A percentile compares a stretch with the other conserved stretches of the same genome.
phyloP scores from a whole-genome alignment of 2,113 vertebrate genomes.

The Plotosus lineatus region DNA sequence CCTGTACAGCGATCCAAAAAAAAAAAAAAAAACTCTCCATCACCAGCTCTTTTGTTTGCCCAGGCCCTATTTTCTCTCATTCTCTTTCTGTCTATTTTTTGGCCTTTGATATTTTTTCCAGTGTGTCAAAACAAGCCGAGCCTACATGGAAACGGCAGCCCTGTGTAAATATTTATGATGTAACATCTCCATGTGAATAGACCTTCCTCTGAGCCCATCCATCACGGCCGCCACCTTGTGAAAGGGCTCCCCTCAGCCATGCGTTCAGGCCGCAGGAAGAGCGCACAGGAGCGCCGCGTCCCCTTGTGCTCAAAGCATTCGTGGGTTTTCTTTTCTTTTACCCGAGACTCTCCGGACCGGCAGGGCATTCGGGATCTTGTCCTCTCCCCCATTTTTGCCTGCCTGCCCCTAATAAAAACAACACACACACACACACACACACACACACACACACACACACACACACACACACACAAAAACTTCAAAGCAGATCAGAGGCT shows the following conservation, averaged over 20 bases:
- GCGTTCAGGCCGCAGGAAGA: conserved; percentile 74
- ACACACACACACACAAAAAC: conserved; percentile 66
- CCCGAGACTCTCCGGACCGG: conserved; percentile 77
- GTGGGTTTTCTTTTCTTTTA: conserved; percentile 82
- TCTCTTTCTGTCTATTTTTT: conserved; percentile 59
- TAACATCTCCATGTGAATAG: conserved; percentile 88
- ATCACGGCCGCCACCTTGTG: conserved; percentile 86
- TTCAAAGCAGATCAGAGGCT: conserved; percentile 88
- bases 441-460: too few relatives aligned
- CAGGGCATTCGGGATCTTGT: conserved; percentile 36
- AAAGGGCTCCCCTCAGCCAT: conserved; percentile 76
- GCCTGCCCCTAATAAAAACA: neutral
- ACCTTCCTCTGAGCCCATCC: conserved; percentile 87
- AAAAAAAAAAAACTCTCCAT: conserved; percentile 28
- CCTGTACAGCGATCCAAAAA: conserved; percentile 13
- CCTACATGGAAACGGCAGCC: conserved; percentile 84
- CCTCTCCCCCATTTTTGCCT: conserved; percentile 41
- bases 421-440: too few relatives aligned
- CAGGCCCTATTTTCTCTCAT: conserved; percentile 53
- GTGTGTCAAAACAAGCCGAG: conserved; percentile 78
- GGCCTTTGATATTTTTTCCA: conserved; percentile 65
- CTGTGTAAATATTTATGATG: conserved; percentile 98
- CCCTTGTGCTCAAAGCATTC: conserved; percentile 89
- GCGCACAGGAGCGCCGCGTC: conserved; percentile 87
- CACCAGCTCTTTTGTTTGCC: conserved; percentile 48